A percentile compares a stretch with the other conserved stretches of the same genome.
These are phyloP conservation scores for Glossosoma conforme DNA, from an alignment of 1,140 invertebrate species.

Conservation along the genomic window DNA sequence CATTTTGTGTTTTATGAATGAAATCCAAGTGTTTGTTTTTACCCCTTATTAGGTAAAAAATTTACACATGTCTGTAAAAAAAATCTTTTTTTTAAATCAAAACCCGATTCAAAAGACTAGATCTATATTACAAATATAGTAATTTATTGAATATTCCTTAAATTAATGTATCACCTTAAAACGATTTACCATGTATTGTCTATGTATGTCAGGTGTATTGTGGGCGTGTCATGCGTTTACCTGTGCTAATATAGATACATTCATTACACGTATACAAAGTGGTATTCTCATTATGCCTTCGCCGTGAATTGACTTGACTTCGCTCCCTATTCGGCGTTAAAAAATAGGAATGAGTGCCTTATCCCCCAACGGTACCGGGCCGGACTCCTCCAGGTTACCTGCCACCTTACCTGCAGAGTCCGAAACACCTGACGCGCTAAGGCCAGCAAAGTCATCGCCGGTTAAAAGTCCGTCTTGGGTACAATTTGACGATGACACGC, in stretches of 20 bases:
- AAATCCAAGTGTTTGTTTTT: too few relatives aligned
- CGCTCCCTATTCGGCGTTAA: neutral
- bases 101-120: too few relatives aligned
- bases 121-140: too few relatives aligned
- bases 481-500: slow-evolving; percentile 51
- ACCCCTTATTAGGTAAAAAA: too few relatives aligned
- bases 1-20: too few relatives aligned
- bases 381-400: neutral
- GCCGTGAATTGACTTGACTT: neutral
- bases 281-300: neutral
- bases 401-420: neutral
- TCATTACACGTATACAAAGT: slow-evolving; percentile 17
- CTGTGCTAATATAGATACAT: slow-evolving; percentile 8
- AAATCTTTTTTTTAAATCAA: too few relatives aligned
- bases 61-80: too few relatives aligned
- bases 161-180: too few relatives aligned
- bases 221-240: slow-evolving; percentile 19
- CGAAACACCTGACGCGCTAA: slow-evolving; percentile 7
- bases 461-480: slow-evolving; percentile 46
- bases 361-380: slow-evolving; percentile 15
- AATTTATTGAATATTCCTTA: too few relatives aligned
- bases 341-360: slow-evolving; percentile 11
- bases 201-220: slow-evolving; percentile 4
- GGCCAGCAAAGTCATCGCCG: slow-evolving; percentile 13
- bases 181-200: too few relatives aligned